Evolutionary conservation across 2,113 vertebrate species (phyloP).

Genomic region (Thamnaconus septentrionalis): DNA sequence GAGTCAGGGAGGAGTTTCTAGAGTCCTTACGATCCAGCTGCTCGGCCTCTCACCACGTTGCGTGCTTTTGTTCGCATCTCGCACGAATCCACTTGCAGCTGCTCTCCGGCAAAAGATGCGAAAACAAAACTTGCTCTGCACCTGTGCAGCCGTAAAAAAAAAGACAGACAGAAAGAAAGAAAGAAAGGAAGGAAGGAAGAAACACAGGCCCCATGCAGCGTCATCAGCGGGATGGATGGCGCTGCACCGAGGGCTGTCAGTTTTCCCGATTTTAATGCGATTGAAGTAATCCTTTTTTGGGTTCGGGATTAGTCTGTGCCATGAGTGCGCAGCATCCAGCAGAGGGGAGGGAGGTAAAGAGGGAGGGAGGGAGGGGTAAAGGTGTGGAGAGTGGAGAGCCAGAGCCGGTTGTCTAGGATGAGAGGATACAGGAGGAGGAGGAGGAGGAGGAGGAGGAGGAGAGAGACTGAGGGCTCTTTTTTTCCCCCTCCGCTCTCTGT

Average conservation of each 20-base stretch:
- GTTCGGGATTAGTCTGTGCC: constrained; percentile 22
- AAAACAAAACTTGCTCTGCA: too few relatives aligned
- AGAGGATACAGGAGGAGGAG: constrained; percentile 4
- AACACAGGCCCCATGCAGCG: neutral
- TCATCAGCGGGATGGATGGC: constrained; percentile 19
- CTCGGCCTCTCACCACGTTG: too few relatives aligned
- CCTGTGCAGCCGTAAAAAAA: too few relatives aligned
- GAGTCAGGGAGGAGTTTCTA: too few relatives aligned
- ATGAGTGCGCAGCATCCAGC: constrained; percentile 16
- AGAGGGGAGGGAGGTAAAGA: constrained; percentile 18
- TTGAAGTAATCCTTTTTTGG: constrained; percentile 46
- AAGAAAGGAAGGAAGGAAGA: too few relatives aligned
- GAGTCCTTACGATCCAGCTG: too few relatives aligned
- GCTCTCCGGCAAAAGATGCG: too few relatives aligned
- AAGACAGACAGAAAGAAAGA: too few relatives aligned
- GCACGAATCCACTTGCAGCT: too few relatives aligned
- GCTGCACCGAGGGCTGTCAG: constrained; percentile 17
- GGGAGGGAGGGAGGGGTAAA: constrained; percentile 19
- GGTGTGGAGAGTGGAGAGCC: constrained; percentile 33
- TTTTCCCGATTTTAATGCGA: constrained; percentile 45
- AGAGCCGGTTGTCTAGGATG: constrained; percentile 22
- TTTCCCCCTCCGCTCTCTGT: constrained; percentile 1
- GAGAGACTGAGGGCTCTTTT: neutral
- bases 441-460: constrained; percentile 5
- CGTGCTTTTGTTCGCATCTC: too few relatives aligned